phyloP scores from a whole-genome alignment of 1,140 invertebrate genomes.

The Gryllus bimaculatus region DNA sequence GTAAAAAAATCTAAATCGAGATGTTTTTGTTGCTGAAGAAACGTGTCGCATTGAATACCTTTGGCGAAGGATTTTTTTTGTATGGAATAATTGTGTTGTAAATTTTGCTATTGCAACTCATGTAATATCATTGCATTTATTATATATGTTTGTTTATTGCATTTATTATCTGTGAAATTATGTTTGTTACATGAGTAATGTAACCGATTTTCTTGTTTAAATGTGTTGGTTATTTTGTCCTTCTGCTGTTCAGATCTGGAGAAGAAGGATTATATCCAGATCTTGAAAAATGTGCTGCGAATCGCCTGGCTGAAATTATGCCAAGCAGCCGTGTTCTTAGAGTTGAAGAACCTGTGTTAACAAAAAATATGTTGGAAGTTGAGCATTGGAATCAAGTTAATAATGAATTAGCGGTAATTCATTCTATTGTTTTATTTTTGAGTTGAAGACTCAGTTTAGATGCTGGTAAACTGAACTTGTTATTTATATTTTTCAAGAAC shows the following conservation, averaged over 20 bases:
- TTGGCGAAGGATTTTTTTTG: background rate
- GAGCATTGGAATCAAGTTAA: constrained; percentile 35
- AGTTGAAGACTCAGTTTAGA: background rate
- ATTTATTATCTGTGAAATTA: background rate
- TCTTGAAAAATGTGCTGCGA: constrained; percentile 42
- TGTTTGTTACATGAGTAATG: background rate
- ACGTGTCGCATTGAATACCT: background rate
- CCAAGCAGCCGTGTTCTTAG: constrained; percentile 44
- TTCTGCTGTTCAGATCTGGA: constrained; percentile 40
- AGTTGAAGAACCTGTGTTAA: constrained; percentile 38
- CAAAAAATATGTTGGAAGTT: constrained; percentile 31
- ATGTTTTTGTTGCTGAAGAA: constrained; percentile 11
- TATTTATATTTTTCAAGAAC: constrained; percentile 24
- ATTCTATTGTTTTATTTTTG: constrained; percentile 2
- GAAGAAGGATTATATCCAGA: constrained; percentile 57
- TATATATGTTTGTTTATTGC: background rate
- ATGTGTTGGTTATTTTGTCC: background rate
- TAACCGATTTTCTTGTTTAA: background rate
- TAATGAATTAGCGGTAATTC: constrained; percentile 33
- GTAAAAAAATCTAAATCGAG: background rate
- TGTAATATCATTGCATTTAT: background rate
- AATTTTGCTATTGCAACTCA: background rate
- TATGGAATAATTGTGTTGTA: background rate
- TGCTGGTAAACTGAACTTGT: too few species aligned
- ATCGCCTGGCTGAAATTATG: constrained; percentile 40